These are phyloP conservation scores for Macroramphosus scolopax DNA, from an alignment of 2,797 vertebrate genomes.

Conservation along the genomic window DNA sequence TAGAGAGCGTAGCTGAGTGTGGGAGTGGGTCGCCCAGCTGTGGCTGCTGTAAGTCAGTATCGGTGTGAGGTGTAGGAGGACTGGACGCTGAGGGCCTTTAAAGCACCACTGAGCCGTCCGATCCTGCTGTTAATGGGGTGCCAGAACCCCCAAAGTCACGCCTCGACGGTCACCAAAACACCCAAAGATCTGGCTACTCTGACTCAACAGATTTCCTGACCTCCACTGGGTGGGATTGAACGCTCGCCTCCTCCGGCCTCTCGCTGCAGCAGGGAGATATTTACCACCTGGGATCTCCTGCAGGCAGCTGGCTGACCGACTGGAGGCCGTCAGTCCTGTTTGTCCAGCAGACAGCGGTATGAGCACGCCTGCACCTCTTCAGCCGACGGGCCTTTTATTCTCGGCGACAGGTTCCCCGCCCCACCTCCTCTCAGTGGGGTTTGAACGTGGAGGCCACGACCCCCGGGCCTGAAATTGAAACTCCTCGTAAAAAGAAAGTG, in stretches of 20 bases:
- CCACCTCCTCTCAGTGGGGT: conserved; percentile 61
- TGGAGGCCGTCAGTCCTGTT: conserved; percentile 39
- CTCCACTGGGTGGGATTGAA: conserved; percentile 40
- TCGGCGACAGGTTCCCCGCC: conserved; percentile 62
- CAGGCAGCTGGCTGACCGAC: conserved; percentile 51
- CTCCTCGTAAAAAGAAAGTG: conserved; percentile 64
- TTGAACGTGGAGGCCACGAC: conserved; percentile 57
- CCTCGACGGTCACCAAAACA: conserved; percentile 35
- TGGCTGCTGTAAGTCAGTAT: conserved; percentile 21
- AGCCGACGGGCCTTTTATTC: conserved; percentile 63
- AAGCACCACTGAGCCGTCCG: conserved; percentile 45
- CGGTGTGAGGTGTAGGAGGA: conserved; percentile 43
- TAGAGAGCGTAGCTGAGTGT: conserved; percentile 19
- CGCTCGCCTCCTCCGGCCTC: conserved; percentile 9
- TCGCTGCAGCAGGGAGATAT: conserved; percentile 42
- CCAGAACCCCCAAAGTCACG: conserved; percentile 46
- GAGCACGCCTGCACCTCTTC: conserved; percentile 68
- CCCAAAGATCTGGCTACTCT: conserved; percentile 25
- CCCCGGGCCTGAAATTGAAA: conserved; percentile 64
- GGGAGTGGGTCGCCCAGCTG: conserved; percentile 46
- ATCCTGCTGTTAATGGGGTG: conserved; percentile 67
- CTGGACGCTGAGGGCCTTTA: conserved; percentile 47
- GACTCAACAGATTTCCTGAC: conserved; percentile 43
- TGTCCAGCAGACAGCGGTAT: conserved; percentile 36
- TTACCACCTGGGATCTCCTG: conserved; percentile 58